These are phyloP conservation scores for Episyrphus balteatus DNA, from an alignment of 1,140 invertebrate species.

Conservation along the genomic window DNA sequence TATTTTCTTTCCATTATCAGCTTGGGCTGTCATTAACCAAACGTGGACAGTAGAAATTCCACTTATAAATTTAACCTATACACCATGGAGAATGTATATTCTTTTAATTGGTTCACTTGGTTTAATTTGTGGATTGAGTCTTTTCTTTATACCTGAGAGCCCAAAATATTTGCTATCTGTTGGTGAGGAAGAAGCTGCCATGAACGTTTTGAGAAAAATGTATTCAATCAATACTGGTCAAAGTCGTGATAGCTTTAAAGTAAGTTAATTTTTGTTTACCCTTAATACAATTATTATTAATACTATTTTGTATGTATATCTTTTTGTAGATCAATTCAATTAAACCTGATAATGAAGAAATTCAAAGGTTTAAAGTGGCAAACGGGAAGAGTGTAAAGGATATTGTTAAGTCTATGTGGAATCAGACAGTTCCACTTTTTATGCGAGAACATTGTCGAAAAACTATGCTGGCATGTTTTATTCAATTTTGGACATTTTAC, in stretches of 20 bases:
- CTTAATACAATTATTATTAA: too few relatives aligned
- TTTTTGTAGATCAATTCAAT: conserved; percentile 1
- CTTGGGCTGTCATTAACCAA: conserved; percentile 4
- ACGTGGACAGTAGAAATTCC: conserved; percentile 1
- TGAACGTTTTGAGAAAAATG: conserved; percentile 45
- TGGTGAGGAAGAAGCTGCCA: conserved; percentile 44
- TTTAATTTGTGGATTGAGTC: conserved; percentile 20
- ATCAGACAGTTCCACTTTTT: conserved; percentile 41
- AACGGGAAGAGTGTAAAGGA: not conserved
- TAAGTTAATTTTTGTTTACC: not conserved
- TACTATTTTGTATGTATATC: not conserved
- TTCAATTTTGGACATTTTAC: conserved; percentile 41
- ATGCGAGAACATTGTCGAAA: conserved; percentile 35
- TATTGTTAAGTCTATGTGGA: conserved; percentile 26
- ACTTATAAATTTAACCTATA: conserved; percentile 1
- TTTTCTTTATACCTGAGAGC: conserved; percentile 52
- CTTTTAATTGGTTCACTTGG: not conserved
- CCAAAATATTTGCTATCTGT: conserved; percentile 56
- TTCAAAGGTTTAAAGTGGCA: not conserved
- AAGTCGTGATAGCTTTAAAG: conserved; percentile 3
- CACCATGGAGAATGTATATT: conserved; percentile 6
- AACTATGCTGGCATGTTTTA: conserved; percentile 38
- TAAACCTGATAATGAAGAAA: conserved; percentile 4
- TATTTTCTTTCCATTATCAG: conserved; percentile 1
- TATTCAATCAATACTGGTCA: conserved; percentile 46